phyloP scores from a whole-genome alignment of 2,113 vertebrate genomes.

The Anhinga anhinga region DNA sequence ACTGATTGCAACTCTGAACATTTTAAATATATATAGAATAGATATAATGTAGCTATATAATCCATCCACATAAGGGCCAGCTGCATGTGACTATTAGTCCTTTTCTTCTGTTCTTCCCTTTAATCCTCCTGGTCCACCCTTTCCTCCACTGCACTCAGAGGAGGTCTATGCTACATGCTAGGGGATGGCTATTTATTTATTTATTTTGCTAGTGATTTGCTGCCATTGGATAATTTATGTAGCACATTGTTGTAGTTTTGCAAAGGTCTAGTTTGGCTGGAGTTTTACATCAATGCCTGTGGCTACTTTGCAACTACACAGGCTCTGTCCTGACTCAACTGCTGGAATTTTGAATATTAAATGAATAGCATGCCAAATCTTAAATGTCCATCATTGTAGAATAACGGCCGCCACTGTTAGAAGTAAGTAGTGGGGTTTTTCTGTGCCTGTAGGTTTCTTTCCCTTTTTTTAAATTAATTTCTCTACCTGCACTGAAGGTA shows the following conservation, averaged over 20 bases:
- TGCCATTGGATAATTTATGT: not conserved
- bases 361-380: not conserved
- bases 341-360: not conserved
- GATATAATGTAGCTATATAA: not conserved
- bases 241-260: not conserved
- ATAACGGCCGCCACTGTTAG: not conserved
- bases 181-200: not conserved
- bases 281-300: not conserved
- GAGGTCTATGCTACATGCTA: not conserved
- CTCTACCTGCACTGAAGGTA: not conserved
- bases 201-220: not conserved
- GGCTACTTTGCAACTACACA: not conserved
- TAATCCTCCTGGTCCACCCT: not conserved
- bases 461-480: not conserved
- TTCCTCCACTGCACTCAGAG: not conserved
- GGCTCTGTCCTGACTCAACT: not conserved
- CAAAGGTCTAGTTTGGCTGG: not conserved
- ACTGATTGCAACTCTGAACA: not conserved
- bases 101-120: not conserved
- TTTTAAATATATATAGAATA: not conserved
- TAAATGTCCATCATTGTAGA: not conserved
- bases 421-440: not conserved
- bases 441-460: not conserved
- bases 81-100: not conserved
- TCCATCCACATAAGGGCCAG: not conserved